Evolutionary conservation across 1,140 invertebrate species (phyloP).

Genomic region (Papilio machaon): DNA sequence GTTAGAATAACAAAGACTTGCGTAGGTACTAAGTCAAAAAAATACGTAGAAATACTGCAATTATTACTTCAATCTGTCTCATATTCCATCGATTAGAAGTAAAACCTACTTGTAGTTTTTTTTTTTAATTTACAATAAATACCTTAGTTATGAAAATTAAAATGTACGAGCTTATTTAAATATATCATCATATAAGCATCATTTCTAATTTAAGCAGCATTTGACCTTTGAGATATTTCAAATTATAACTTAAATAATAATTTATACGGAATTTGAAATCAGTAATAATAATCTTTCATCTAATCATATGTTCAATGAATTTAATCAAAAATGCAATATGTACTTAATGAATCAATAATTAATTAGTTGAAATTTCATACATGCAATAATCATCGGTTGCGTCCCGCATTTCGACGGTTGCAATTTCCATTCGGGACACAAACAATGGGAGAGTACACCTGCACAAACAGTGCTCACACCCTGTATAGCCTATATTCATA

Average conservation of each 20-base stretch:
- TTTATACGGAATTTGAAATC: background rate
- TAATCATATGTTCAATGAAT: constrained; percentile 5
- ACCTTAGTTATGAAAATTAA: background rate
- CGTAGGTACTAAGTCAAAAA: background rate
- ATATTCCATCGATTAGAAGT: background rate
- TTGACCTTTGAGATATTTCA: too few relatives aligned
- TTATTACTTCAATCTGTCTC: background rate
- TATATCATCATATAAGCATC: background rate
- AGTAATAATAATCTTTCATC: background rate
- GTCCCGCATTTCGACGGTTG: constrained; percentile 19
- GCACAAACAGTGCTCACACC: constrained; percentile 7
- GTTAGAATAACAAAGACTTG: background rate
- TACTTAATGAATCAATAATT: constrained; percentile 6
- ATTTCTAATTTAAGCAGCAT: background rate
- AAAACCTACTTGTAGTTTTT: background rate
- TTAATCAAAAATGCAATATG: constrained; percentile 2
- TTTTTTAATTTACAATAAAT: too few relatives aligned
- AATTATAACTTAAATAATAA: background rate
- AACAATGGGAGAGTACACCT: constrained; percentile 4
- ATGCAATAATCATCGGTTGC: background rate
- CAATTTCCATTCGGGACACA: constrained; percentile 12
- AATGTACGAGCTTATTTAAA: background rate
- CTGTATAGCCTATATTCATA: background rate
- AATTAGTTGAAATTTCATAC: constrained; percentile 13
- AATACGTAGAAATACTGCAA: background rate